Percentiles rank a stretch among this genome's conserved stretches.
Conservation (phyloP, 2,888 invertebrate genomes). For the Seladonia tumulorum region DNA sequence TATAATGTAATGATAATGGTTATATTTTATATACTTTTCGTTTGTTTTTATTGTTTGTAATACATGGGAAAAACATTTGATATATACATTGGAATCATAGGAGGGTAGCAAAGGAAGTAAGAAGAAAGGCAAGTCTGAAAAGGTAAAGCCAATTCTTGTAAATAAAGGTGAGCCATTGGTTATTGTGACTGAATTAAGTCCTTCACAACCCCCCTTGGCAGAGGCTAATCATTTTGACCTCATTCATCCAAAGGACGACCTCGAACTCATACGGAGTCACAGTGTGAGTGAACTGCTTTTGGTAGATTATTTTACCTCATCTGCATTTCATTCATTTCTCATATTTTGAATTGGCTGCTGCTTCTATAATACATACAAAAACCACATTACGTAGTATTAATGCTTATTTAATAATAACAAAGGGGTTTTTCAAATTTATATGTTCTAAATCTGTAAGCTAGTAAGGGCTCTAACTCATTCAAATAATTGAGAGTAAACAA, state of each 20-base stretch:
- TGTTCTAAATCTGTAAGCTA: constrained; percentile 16
- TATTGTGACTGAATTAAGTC: constrained; percentile 79
- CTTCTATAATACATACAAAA: constrained; percentile 45
- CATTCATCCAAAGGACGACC: constrained; percentile 93
- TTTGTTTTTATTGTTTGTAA: constrained; percentile 26
- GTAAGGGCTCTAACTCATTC: constrained; percentile 10
- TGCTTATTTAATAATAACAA: constrained; percentile 38
- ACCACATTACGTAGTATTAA: constrained; percentile 13
- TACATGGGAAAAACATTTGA: constrained; percentile 77
- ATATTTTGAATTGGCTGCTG: constrained; percentile 40
- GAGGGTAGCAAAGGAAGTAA: constrained; percentile 85
- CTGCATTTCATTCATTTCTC: constrained; percentile 50
- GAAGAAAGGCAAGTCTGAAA: constrained; percentile 89
- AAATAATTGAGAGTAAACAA: constrained; percentile 17
- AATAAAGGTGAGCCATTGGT: constrained; percentile 89
- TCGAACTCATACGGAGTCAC: constrained; percentile 85
- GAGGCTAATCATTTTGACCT: constrained; percentile 90
- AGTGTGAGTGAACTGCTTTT: constrained; percentile 84
- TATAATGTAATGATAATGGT: constrained; percentile 40
- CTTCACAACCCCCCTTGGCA: constrained; percentile 83
- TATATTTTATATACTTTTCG: constrained; percentile 31
- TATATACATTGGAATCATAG: constrained; percentile 73
- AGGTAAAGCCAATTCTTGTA: constrained; percentile 90
- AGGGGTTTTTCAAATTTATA: constrained; percentile 24
- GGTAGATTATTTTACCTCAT: constrained; percentile 55